Evolutionary conservation across 2,797 vertebrate species (phyloP), one percentile per base, ranked within the genome.

Genomic region (Sebastes trivittatus): DNA sequence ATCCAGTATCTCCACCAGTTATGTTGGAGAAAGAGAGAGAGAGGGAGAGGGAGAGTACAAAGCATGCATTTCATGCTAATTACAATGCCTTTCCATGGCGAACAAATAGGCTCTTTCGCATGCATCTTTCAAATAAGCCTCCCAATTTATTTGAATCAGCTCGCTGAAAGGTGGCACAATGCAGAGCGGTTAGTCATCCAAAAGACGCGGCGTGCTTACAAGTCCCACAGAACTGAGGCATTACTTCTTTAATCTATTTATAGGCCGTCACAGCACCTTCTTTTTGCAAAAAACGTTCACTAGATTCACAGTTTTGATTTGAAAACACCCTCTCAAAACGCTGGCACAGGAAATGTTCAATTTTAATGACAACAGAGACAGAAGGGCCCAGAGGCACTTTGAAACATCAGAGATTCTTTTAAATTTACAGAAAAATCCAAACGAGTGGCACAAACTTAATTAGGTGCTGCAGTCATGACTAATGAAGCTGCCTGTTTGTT

Each of bases 391-490:
- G 67, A 90, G 91, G 93, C 87, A 87, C 84, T 92, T 94, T 93
- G 84, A 92, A 90, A 92, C 85, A 91, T 93, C 88, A 90, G 83
- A 93, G 87, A 90, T 89, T 94, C 87, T 89, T 94, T 94, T 91
- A 92, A 88, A 93, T 91, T 88, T 90, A 91, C 91, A 92, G 86
- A 90, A 91, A 91, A 88, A 91, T 90, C 86, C 89, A 91, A 93
- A 89, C 55, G 77, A 94, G 87, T 87, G 86, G 88, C 91, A 91
- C 81, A 87, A 91, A 91, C 81, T 87, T 93, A 95, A 94, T 95
- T 94, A 93, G 86, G 88, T 92, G 75, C 91, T 87, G 78, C 82
- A 91, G 92, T 93, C 87, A 88, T 90, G 87, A 91, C 90, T 92
- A 94, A 94, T 94, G 91, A 94, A 93, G 89, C 89, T 83, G 84